Base-by-base conservation (phyloP, 2,888 invertebrate species). In the Chloroclystis v-ata region DNA sequence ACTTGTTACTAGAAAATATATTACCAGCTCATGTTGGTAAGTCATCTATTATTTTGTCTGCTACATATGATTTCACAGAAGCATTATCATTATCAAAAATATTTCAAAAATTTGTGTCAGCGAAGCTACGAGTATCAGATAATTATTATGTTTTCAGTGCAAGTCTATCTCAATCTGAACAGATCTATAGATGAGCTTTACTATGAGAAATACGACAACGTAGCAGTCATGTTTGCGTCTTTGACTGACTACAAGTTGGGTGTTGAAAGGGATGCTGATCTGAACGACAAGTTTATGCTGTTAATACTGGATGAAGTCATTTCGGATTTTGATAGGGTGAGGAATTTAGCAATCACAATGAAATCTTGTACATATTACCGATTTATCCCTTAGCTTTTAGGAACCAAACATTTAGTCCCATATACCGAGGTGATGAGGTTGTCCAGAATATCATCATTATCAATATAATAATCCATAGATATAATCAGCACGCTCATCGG, bases 221-320 rank as follows among this genome's bases (percentile, higher is more conserved):
- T 97, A 0, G 95, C 97, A 1, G 97, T 98, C 0, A 97, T 98
- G 97, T 98, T 98, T 79, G 98, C 98, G 0, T 95, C 97, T 0
- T 91, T 98, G 37, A 95, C 95, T 10, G 95, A 95, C 69, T 95
- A 93, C 74, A 92, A 93, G 63, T 67, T 91, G n/a, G 89, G 89
- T n/a, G 85, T 90, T n/a, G 89, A 90, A 57, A 85, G 89, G 28
- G 90, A 91, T 32, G 90, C 92, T 43, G 94, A 94, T 47, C 81
- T 91, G 38, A 90, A 90, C 54, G 91, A 90, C 28, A 84, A 91
- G 60, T 90, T 91, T 48, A 91, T 93, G 56, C 80, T 96, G 10
- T 85, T 92, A 40, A 90, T 95, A 30, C 89, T 98, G 44, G 97
- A 98, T 73, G 93, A 95, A 79, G 95, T 98, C 32, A 97, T 98